Evolutionary conservation across 2,113 vertebrate species (phyloP).

Genomic region (Athene cunicularia): DNA sequence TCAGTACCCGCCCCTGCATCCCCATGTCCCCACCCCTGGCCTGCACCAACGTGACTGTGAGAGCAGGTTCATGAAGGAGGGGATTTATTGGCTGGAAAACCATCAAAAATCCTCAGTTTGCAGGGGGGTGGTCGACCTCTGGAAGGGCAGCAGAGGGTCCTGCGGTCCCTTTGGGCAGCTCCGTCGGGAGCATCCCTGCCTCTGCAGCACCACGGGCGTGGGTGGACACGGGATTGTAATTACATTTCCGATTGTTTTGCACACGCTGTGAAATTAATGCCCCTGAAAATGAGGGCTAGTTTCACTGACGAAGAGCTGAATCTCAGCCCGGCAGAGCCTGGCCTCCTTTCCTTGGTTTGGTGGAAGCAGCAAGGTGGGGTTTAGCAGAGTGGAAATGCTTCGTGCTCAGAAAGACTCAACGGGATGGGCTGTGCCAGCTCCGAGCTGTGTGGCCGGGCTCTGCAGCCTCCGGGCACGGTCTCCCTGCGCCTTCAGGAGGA

Average conservation of each 20-base stretch:
- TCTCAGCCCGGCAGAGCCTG: neutral
- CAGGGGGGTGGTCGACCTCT: fast-evolving
- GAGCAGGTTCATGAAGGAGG: neutral
- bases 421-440: fast-evolving
- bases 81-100: neutral
- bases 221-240: neutral
- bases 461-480: neutral
- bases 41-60: fast-evolving
- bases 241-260: neutral
- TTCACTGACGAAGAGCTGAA: neutral
- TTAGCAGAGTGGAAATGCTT: neutral
- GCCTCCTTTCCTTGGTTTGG: neutral
- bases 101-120: neutral
- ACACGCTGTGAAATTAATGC: neutral
- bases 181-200: neutral
- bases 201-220: fast-evolving
- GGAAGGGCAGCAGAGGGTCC: neutral
- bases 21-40: fast-evolving
- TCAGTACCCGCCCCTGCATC: neutral
- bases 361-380: neutral
- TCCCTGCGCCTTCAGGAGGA: neutral
- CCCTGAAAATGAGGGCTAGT: neutral
- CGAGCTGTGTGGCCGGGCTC: neutral
- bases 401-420: fast-evolving
- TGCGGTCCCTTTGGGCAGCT: neutral